Conservation (phyloP, 2,797 vertebrate species). For the Clamator glandarius region DNA sequence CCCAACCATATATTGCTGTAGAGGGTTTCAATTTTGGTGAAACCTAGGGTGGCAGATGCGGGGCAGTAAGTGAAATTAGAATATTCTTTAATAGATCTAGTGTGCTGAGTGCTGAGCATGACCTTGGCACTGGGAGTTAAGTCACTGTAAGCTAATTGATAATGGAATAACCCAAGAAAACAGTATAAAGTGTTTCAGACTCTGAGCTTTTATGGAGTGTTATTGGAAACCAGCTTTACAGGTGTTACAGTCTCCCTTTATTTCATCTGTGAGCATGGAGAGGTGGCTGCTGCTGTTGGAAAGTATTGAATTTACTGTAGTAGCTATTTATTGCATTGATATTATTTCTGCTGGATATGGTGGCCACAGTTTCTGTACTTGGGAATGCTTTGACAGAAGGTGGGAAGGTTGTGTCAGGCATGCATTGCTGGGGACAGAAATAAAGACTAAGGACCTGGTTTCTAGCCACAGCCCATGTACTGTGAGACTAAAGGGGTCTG, state of each 20-base stretch:
- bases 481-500: background rate
- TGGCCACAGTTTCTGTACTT: background rate
- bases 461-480: background rate
- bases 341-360: background rate
- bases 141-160: background rate
- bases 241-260: background rate
- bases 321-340: background rate
- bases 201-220: background rate
- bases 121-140: background rate
- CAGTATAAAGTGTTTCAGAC: background rate
- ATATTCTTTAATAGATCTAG: background rate
- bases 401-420: background rate
- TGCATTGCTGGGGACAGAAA: background rate
- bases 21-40: background rate
- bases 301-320: background rate
- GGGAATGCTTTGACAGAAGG: background rate
- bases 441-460: background rate
- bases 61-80: background rate
- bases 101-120: background rate
- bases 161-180: background rate
- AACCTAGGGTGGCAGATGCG: accelerated
- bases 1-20: background rate
- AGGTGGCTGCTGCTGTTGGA: background rate
- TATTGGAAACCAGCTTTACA: background rate
- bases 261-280: background rate